phyloP scores from a whole-genome alignment of 2,113 vertebrate species.

The Seriola quinqueradiata region DNA sequence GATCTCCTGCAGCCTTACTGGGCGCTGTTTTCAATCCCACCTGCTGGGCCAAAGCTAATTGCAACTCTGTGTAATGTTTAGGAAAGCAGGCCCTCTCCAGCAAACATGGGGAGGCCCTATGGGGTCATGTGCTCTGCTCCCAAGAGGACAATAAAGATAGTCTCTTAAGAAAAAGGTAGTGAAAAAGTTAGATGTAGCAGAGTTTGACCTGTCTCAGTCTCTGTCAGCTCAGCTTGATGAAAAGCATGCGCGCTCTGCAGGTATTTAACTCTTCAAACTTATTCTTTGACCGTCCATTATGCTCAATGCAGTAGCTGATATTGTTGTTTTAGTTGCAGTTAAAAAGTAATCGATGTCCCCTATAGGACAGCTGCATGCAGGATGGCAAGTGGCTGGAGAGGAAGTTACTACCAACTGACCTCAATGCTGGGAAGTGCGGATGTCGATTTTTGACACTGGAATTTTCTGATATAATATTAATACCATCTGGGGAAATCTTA shows the following conservation, averaged over 20 bases:
- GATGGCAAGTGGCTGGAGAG: background rate
- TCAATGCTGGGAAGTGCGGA: background rate
- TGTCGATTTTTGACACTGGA: background rate
- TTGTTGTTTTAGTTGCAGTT: conserved; percentile 9
- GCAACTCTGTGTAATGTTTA: conserved; percentile 51
- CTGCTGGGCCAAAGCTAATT: conserved; percentile 52
- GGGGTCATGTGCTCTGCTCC: conserved; percentile 23
- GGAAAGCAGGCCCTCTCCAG: conserved; percentile 34
- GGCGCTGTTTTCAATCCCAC: conserved; percentile 55
- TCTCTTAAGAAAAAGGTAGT: conserved; percentile 23
- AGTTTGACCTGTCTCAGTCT: background rate
- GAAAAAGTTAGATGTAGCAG: conserved; percentile 1
- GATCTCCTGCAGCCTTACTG: conserved; percentile 52
- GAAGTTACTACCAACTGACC: background rate
- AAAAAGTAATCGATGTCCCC: background rate
- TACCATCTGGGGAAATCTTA: background rate
- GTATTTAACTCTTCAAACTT: background rate
- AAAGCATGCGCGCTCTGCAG: background rate
- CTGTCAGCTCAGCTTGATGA: conserved; percentile 42
- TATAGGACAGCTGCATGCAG: background rate
- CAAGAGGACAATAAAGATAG: conserved; percentile 1
- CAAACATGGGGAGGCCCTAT: background rate
- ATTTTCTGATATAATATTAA: too few species aligned
- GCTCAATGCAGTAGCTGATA: conserved; percentile 20
- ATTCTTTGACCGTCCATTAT: conserved; percentile 11